Conservation (phyloP, 2,888 invertebrate genomes). For the Idaea dimidiata region DNA sequence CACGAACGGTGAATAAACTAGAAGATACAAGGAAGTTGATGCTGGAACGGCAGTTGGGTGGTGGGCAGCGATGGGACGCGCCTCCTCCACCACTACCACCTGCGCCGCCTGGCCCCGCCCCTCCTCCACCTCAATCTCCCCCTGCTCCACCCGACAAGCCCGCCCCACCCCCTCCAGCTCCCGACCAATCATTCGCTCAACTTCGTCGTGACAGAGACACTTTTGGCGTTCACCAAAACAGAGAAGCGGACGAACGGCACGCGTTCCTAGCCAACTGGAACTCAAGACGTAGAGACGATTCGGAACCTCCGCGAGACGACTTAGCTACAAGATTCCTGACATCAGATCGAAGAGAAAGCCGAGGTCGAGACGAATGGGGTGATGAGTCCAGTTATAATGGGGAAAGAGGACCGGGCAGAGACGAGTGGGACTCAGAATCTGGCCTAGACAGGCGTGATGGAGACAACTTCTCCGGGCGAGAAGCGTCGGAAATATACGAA, state of each 20-base stretch:
- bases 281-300: constrained; percentile 66
- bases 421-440: constrained; percentile 76
- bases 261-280: constrained; percentile 77
- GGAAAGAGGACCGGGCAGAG: constrained; percentile 58
- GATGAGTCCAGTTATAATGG: constrained; percentile 68
- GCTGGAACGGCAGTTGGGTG: constrained; percentile 91
- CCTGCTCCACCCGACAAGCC: constrained; percentile 83
- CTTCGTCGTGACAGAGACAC: constrained; percentile 86
- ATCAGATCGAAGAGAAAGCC: constrained; percentile 60
- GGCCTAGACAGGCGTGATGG: constrained; percentile 63
- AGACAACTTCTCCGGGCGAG: constrained; percentile 66
- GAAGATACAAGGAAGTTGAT: constrained; percentile 92
- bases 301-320: constrained; percentile 63
- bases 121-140: constrained; percentile 83
- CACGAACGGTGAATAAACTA: constrained; percentile 88
- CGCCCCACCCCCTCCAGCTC: constrained; percentile 80
- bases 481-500: constrained; percentile 74
- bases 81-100: constrained; percentile 86
- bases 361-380: constrained; percentile 66
- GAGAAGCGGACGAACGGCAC: constrained; percentile 79
- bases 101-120: constrained; percentile 80
- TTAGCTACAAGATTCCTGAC: constrained; percentile 69
- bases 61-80: constrained; percentile 83
- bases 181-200: constrained; percentile 83
- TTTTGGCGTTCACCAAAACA: constrained; percentile 86